A percentile compares a stretch with the other conserved stretches of the same genome.
phyloP scores from a whole-genome alignment of 2,888 invertebrate species.

The Ditylenchus weischeri region DNA sequence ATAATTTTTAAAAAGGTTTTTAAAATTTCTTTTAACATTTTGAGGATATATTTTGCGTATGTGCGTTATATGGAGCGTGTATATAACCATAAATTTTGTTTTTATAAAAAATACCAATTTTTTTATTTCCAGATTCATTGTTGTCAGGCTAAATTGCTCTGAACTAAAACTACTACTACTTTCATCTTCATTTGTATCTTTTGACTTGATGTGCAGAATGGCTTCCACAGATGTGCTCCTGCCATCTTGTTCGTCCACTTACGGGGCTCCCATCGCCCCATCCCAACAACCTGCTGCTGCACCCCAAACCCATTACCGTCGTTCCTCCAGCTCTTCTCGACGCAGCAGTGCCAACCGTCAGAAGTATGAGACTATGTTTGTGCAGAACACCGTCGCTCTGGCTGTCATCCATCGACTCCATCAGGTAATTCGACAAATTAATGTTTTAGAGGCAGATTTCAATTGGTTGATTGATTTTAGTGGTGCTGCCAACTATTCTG shows the following conservation, averaged over 20 bases:
- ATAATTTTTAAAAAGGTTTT: too few species aligned
- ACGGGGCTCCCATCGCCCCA: not conserved
- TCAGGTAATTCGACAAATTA: not conserved
- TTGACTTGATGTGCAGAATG: not conserved
- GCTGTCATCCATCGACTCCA: constrained; percentile 39
- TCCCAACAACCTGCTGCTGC: not conserved
- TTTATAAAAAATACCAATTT: too few species aligned
- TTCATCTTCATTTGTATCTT: not conserved
- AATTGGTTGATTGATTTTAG: not conserved
- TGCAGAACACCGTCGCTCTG: constrained; percentile 37
- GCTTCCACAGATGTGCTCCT: constrained; percentile 7
- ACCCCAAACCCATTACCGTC: not conserved
- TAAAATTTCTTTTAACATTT: too few species aligned
- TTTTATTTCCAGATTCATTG: too few species aligned
- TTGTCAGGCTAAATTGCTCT: too few species aligned
- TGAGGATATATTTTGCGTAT: too few species aligned
- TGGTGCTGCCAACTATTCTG: constrained; percentile 56
- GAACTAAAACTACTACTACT: too few species aligned
- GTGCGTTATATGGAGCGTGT: too few species aligned
- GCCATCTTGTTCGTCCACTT: constrained; percentile 5
- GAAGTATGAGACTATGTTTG: constrained; percentile 17
- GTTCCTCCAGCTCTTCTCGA: not conserved
- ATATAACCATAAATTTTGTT: too few species aligned
- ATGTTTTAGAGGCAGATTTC: too few species aligned
- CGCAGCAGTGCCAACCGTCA: not conserved